Evolutionary conservation across 53 echinoderm and acorn worm genomes (phyloP).

Genomic region (Holothuria scabra): DNA sequence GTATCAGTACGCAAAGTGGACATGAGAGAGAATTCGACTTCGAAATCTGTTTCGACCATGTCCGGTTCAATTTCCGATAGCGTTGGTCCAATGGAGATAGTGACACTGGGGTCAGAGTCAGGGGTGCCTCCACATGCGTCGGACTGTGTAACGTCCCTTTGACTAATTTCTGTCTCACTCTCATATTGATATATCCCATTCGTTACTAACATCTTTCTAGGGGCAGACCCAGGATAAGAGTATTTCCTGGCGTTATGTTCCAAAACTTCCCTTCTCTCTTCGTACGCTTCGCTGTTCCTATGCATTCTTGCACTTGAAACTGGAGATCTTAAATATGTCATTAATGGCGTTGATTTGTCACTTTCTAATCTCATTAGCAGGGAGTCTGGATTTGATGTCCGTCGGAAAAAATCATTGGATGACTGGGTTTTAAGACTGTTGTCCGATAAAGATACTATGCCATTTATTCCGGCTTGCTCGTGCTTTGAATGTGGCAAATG

Average conservation of each 20-base stretch:
- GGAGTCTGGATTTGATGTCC: neutral
- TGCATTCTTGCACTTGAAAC: constrained; percentile 32
- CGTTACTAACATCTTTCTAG: neutral
- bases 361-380: constrained; percentile 2
- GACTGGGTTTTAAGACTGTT: neutral
- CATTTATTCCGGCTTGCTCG: neutral
- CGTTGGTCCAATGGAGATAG: constrained; percentile 20
- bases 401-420: neutral
- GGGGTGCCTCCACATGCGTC: neutral
- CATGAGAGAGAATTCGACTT: constrained; percentile 44
- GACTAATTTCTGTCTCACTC: constrained; percentile 36
- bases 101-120: constrained; percentile 2
- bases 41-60: constrained; percentile 31
- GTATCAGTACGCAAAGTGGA: neutral
- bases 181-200: constrained; percentile 44
- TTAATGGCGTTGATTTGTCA: constrained; percentile 9
- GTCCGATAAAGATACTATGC: constrained; percentile 27
- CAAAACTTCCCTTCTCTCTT: neutral
- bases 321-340: constrained; percentile 27
- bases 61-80: constrained; percentile 38
- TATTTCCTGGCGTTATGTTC: neutral
- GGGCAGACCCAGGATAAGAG: neutral
- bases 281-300: neutral
- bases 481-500: neutral
- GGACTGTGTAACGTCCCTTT: neutral